Evolutionary conservation across 2,797 vertebrate genomes (phyloP).

Genomic region (Coreius guichenoti): DNA sequence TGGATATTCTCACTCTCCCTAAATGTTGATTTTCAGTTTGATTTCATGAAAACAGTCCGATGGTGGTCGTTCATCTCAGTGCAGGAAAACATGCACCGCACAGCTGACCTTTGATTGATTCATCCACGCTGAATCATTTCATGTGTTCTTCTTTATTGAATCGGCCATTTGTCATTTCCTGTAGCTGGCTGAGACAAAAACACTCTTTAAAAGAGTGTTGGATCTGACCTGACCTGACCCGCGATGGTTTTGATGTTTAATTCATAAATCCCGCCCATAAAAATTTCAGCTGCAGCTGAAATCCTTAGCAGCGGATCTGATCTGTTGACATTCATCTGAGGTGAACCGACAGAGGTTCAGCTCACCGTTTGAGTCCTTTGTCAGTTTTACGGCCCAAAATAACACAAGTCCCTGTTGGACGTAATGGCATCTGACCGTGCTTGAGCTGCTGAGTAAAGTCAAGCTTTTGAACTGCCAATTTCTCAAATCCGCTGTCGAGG

Average conservation of each 20-base stretch:
- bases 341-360: constrained; percentile 21
- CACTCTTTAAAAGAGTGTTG: not conserved
- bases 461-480: constrained; percentile 30
- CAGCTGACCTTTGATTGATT: constrained; percentile 42
- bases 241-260: constrained; percentile 33
- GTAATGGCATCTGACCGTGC: constrained; percentile 18
- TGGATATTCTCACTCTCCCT: not conserved
- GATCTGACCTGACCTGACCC: constrained; percentile 20
- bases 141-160: constrained; percentile 32
- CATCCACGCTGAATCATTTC: constrained; percentile 6
- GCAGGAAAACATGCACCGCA: constrained; percentile 11
- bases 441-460: constrained; percentile 32
- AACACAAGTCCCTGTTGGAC: constrained; percentile 17
- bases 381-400: constrained; percentile 26
- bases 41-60: not conserved
- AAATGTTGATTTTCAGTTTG: not conserved
- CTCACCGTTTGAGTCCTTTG: constrained; percentile 30
- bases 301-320: constrained; percentile 3
- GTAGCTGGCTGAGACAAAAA: constrained; percentile 24
- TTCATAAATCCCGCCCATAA: constrained; percentile 35
- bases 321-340: constrained; percentile 16
- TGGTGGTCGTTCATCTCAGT: constrained; percentile 19
- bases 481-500: constrained; percentile 13
- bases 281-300: constrained; percentile 19
- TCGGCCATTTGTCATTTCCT: constrained; percentile 41